These are phyloP conservation scores for Zelleria hepariella DNA, from an alignment of 2,888 invertebrate species.

Conservation along the genomic window DNA sequence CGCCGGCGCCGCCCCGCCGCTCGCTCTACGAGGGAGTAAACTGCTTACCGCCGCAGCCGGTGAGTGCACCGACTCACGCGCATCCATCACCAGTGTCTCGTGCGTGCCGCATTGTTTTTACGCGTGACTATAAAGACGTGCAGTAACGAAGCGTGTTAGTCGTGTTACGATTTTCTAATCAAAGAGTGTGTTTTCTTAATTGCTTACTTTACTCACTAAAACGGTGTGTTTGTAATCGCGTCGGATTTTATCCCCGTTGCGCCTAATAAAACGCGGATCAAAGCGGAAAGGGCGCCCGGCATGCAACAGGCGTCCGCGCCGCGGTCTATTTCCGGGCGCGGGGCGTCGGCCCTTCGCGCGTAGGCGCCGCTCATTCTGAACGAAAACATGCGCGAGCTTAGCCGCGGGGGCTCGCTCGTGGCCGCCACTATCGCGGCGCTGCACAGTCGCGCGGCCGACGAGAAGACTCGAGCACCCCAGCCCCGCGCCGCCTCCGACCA, in stretches of 20 bases:
- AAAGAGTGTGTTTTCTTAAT: neutral
- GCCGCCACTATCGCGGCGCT: constrained; percentile 70
- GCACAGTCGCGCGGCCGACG: constrained; percentile 54
- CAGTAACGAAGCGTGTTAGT: neutral
- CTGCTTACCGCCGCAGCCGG: constrained; percentile 36
- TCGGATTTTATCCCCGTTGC: constrained; percentile 24
- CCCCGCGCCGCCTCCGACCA: constrained; percentile 1
- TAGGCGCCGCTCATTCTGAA: constrained; percentile 62
- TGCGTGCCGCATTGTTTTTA: neutral
- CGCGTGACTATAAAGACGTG: neutral
- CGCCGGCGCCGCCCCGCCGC: constrained; percentile 42
- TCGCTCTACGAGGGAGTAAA: constrained; percentile 65
- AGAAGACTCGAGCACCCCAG: constrained; percentile 34
- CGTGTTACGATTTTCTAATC: neutral
- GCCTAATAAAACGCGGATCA: constrained; percentile 42
- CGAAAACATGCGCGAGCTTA: constrained; percentile 68
- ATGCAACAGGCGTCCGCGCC: constrained; percentile 57
- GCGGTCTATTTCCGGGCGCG: constrained; percentile 67
- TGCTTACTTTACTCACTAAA: neutral
- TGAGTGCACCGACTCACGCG: constrained; percentile 32
- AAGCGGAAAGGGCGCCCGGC: constrained; percentile 52
- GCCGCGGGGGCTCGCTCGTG: constrained; percentile 72
- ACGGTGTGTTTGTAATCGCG: neutral
- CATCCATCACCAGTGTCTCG: neutral
- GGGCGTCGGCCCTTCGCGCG: constrained; percentile 58